A percentile compares a stretch with the other conserved stretches of the same genome.
Evolutionary conservation across 1,140 invertebrate genomes (phyloP).

Genomic region (Eumeta japonica): DNA sequence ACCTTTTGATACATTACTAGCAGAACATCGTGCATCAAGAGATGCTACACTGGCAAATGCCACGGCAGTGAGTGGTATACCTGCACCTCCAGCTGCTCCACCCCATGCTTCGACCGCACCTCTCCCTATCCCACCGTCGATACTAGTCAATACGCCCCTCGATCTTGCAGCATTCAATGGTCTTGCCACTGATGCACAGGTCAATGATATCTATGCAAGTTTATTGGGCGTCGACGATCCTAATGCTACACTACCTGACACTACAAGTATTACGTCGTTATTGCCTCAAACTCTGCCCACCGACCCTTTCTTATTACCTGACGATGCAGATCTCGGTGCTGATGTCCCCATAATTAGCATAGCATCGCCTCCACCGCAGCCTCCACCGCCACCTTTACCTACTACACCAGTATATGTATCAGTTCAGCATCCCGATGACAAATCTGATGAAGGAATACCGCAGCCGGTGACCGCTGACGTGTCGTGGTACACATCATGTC

Average conservation of each 20-base stretch:
- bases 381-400: conserved; percentile 10
- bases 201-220: conserved; percentile 42
- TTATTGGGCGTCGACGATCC: conserved; percentile 38
- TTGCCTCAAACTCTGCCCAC: conserved; percentile 29
- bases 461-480: conserved; percentile 35
- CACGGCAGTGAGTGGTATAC: conserved; percentile 9
- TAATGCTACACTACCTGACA: conserved; percentile 29
- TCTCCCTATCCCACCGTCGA: conserved; percentile 13
- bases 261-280: conserved; percentile 32
- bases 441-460: conserved; percentile 25
- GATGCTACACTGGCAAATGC: conserved; percentile 23
- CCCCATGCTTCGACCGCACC: conserved; percentile 8
- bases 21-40: conserved; percentile 69
- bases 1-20: conserved; percentile 76
- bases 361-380: conserved; percentile 14
- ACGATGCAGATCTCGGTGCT: conserved; percentile 24
- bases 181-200: conserved; percentile 38
- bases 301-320: conserved; percentile 28
- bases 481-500: conserved; percentile 45
- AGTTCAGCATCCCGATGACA: conserved; percentile 21
- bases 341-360: conserved; percentile 20
- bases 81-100: conserved; percentile 7
- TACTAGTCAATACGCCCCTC: conserved; percentile 31
- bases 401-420: conserved; percentile 1
- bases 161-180: conserved; percentile 36